Percentiles rank a stretch among this genome's conserved stretches.
Conservation (phyloP, 2,888 invertebrate species). For the Harpalus rufipes region DNA sequence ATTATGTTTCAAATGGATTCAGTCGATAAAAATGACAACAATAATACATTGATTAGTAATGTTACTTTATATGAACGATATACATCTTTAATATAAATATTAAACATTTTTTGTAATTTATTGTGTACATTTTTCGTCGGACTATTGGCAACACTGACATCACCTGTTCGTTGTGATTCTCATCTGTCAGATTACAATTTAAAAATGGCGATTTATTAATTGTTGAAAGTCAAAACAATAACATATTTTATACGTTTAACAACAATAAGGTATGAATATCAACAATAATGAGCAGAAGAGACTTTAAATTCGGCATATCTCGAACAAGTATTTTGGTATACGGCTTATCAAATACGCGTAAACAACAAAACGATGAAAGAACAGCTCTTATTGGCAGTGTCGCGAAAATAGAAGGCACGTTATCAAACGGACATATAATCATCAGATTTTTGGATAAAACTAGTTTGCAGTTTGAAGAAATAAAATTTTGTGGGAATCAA, state of each 20-base stretch:
- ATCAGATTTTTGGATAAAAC: conserved; percentile 74
- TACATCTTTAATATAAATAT: too few species aligned
- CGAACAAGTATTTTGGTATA: conserved; percentile 58
- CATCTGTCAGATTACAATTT: not conserved
- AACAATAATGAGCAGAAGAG: conserved; percentile 62
- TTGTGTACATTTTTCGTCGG: too few species aligned
- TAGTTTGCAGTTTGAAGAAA: conserved; percentile 74
- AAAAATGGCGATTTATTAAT: conserved; percentile 20
- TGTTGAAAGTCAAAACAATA: conserved; percentile 42
- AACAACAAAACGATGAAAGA: conserved; percentile 69
- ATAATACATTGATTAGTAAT: not conserved
- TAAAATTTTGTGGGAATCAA: conserved; percentile 73
- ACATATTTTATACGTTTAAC: conserved; percentile 11
- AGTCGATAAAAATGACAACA: not conserved
- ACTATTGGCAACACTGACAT: conserved; percentile 8
- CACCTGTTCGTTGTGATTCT: conserved; percentile 36
- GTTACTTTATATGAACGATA: not conserved
- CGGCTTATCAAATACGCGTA: conserved; percentile 40
- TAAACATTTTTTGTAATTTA: too few species aligned
- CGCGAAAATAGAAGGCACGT: conserved; percentile 73
- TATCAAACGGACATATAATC: conserved; percentile 70
- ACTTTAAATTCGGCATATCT: conserved; percentile 59
- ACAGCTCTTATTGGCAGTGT: conserved; percentile 75
- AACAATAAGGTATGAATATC: conserved; percentile 13
- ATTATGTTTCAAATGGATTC: conserved; percentile 25